phyloP scores from a whole-genome alignment of 2,797 vertebrate genomes.

The Synaphobranchus kaupii region DNA sequence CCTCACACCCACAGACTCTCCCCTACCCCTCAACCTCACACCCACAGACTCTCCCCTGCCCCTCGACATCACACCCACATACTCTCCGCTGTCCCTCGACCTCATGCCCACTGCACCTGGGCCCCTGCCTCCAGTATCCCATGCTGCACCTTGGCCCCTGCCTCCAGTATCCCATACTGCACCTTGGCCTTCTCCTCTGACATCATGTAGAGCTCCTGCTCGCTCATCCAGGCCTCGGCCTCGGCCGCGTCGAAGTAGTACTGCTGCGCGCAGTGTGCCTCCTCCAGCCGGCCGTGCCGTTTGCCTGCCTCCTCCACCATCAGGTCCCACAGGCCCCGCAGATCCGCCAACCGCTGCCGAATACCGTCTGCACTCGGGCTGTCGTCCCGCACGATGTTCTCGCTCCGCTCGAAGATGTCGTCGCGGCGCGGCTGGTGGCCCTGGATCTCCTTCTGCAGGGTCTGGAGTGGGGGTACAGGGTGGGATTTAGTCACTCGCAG shows the following conservation, averaged over 20 bases:
- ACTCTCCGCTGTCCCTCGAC: no score
- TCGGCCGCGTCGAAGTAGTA: conserved; percentile 94
- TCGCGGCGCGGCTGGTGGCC: conserved; percentile 94
- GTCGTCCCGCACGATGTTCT: conserved; percentile 81
- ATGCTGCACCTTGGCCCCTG: background rate
- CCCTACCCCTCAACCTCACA: no score
- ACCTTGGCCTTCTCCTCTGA: conserved; percentile 99
- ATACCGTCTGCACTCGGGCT: conserved; percentile 78
- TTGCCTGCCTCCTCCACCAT: conserved; percentile 87
- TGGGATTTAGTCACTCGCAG: background rate
- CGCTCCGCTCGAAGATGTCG: conserved; percentile 93
- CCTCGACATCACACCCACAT: no score
- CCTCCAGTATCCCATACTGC: background rate
- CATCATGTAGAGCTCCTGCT: conserved; percentile 99
- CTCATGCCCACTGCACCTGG: background rate
- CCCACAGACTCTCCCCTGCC: no score
- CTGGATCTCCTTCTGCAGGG: conserved; percentile 96
- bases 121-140: background rate
- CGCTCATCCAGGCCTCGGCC: conserved; percentile 98
- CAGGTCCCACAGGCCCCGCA: conserved; percentile 86
- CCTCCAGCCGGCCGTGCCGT: conserved; percentile 85
- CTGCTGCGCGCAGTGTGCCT: conserved; percentile 93
- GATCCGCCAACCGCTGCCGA: conserved; percentile 79
- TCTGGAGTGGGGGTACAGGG: conserved; percentile 66
- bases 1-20: no score